Evolutionary conservation across 1,140 invertebrate species (phyloP), one percentile per base, ranked within the genome.

Genomic region (Cydia pomonella): DNA sequence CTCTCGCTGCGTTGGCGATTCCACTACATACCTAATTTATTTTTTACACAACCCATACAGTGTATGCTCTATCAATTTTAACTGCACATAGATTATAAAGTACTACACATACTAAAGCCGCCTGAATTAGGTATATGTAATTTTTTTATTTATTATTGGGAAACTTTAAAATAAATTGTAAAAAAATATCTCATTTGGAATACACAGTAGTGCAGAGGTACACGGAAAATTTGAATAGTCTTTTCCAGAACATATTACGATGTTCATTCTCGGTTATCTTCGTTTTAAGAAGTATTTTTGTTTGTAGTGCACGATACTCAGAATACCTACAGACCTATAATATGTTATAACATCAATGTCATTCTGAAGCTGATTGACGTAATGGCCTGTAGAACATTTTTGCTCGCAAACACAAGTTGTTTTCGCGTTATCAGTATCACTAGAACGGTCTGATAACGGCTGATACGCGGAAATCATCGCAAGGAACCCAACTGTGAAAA

Each of bases 1-100:
- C 80, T 83, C 81, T 86, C 83, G 79, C 84, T 87, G 83, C 86
- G 86, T 87, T 86, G 81, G 85, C 82, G 84, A 78, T 75, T 86
- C 82, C 83, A 75, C 77, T 44, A 44, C 41, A 13, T 44, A 16
- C 79, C 84, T 83, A 76, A 78, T 74, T 77, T 76, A 76, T 77
- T 74, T 72, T 79, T 21, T 18, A 53, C 50, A 53, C n/a, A 21
- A 53, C 7, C 50, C 50, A n/a, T n/a, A 53, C 44, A 9, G 33
- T 38, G 0, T n/a, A 47, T 47, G 9, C 16, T 47, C 16, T 16
- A 44, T 44, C 41, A 13, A 12, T 44, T 44, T 16, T 44, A 44
- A 44, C 13, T 13, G 12, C 41, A n/a, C n/a, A 47, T 16, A 16
- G 3, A 16, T 16, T 47, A 47, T 16, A 0, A 1, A 47, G 29